These are phyloP conservation scores for Mnemiopsis leidyi DNA, from an alignment of 37 sponge, comb jelly and placozoan species.

Conservation along the genomic window DNA sequence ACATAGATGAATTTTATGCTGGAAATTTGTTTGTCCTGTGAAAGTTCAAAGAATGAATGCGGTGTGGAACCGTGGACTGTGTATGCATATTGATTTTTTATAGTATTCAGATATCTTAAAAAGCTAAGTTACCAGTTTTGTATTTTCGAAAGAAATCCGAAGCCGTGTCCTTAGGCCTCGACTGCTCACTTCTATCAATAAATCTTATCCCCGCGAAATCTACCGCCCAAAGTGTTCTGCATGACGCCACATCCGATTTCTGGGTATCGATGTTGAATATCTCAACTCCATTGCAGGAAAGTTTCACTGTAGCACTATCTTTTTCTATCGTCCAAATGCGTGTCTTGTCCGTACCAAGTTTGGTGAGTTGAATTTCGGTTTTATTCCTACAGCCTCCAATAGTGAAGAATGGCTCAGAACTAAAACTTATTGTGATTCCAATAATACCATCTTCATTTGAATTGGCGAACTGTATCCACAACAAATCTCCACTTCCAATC, in stretches of 20 bases:
- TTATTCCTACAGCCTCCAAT: neutral
- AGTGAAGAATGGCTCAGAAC: neutral
- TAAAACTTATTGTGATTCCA: neutral
- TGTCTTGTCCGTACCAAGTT: neutral
- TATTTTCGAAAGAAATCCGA: neutral
- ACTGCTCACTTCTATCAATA: neutral
- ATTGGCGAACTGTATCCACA: neutral
- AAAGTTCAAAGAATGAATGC: no score
- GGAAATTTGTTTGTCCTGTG: no score
- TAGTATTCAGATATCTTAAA: no score
- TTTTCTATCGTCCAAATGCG: neutral
- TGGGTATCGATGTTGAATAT: neutral
- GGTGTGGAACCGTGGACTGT: no score
- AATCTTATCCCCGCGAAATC: neutral
- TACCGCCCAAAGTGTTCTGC: neutral
- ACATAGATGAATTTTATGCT: no score
- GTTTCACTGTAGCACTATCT: neutral
- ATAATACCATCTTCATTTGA: neutral
- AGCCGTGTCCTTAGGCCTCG: no score
- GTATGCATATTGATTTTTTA: no score
- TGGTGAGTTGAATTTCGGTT: neutral
- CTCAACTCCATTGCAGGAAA: neutral
- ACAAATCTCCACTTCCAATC: neutral
- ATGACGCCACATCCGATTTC: neutral
- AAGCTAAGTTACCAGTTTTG: neutral